phyloP scores from a whole-genome alignment of 2,888 invertebrate genomes.

The Ceraclea dissimilis region DNA sequence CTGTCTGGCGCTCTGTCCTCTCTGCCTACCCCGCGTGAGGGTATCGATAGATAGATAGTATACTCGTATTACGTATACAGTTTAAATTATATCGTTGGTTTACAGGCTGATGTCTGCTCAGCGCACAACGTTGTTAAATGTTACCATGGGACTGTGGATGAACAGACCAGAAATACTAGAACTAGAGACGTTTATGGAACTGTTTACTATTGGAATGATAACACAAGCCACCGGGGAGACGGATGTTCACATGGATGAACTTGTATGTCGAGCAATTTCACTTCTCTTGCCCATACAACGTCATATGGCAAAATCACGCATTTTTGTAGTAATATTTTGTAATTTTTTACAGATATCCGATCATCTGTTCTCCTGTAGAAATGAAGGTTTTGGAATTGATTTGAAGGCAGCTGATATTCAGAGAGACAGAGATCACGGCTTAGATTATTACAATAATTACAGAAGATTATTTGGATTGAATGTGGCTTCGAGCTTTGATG shows the following conservation, averaged over 20 bases:
- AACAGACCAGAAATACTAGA: not conserved
- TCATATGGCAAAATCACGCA: too few relatives aligned
- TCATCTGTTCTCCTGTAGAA: constrained; percentile 42
- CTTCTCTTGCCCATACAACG: too few relatives aligned
- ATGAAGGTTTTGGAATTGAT: constrained; percentile 55
- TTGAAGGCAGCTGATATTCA: constrained; percentile 58
- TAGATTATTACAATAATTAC: constrained; percentile 57
- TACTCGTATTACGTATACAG: too few relatives aligned
- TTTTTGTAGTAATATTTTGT: too few relatives aligned
- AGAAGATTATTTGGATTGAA: constrained; percentile 58
- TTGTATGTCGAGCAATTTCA: not conserved
- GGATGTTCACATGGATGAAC: not conserved
- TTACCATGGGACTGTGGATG: not conserved
- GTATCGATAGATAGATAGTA: too few relatives aligned
- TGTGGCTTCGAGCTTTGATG: constrained; percentile 53
- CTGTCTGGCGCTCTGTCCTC: too few relatives aligned
- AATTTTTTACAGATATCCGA: constrained; percentile 16
- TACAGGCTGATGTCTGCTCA: not conserved
- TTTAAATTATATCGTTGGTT: too few relatives aligned
- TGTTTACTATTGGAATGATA: not conserved
- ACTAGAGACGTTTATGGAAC: not conserved
- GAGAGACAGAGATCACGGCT: constrained; percentile 56
- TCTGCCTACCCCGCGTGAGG: too few relatives aligned
- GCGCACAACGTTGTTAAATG: not conserved
- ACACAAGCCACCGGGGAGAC: not conserved